A percentile compares a stretch with the other conserved stretches of the same genome.
These are phyloP conservation scores for Galbula dea DNA, from an alignment of 2,113 vertebrate genomes.

Conservation along the genomic window DNA sequence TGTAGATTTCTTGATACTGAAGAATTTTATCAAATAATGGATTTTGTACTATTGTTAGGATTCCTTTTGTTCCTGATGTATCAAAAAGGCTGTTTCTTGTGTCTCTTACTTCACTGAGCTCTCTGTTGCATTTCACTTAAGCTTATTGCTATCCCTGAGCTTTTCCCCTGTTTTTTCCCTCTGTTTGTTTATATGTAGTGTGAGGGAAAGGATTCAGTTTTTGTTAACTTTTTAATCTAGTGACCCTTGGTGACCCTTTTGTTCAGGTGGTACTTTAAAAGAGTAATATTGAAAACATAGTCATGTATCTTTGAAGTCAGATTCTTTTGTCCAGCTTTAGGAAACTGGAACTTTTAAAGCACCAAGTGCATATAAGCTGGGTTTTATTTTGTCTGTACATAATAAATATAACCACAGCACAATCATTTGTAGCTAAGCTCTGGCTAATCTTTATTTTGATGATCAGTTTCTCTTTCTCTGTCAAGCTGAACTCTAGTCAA, in stretches of 20 bases:
- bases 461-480: not conserved
- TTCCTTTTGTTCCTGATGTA: slow-evolving; percentile 5
- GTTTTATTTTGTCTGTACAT: not conserved
- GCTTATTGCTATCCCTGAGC: not conserved
- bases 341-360: not conserved
- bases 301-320: not conserved
- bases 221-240: not conserved
- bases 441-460: not conserved
- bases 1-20: not conserved
- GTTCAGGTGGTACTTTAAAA: not conserved
- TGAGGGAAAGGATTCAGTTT: not conserved
- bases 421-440: not conserved
- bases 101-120: not conserved
- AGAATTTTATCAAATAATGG: not conserved
- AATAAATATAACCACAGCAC: not conserved
- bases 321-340: not conserved
- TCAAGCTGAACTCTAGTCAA: not conserved
- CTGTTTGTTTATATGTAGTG: not conserved
- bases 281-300: not conserved
- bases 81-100: not conserved
- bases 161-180: not conserved
- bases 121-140: not conserved
- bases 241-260: not conserved
- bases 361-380: not conserved
- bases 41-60: not conserved